These are phyloP conservation scores for Acromyrmex charruanus DNA, from an alignment of 1,140 invertebrate genomes.

Conservation along the genomic window DNA sequence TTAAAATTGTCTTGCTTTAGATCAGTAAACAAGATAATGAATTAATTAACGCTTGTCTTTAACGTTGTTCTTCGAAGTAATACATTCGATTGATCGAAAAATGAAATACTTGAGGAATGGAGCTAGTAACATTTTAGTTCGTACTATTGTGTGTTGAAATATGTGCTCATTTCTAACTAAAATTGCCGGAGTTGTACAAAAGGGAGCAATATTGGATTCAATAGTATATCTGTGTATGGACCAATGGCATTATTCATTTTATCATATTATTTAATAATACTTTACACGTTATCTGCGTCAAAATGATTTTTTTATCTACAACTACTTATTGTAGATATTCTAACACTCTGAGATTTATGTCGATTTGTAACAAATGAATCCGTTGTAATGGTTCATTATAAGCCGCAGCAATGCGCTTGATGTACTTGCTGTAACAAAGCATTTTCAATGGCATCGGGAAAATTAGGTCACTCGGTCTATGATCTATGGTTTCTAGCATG, in stretches of 20 bases:
- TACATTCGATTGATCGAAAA: constrained; percentile 29
- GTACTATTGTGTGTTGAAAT: constrained; percentile 52
- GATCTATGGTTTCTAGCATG: neutral
- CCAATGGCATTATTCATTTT: constrained; percentile 1
- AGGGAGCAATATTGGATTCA: constrained; percentile 12
- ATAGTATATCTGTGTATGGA: neutral
- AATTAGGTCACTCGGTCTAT: neutral
- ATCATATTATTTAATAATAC: neutral
- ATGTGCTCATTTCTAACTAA: constrained; percentile 49
- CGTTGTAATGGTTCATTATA: neutral
- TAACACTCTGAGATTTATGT: neutral
- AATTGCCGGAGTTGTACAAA: constrained; percentile 46
- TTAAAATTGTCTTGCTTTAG: neutral
- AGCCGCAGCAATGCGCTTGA: neutral
- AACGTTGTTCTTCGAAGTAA: constrained; percentile 2
- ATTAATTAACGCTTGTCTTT: constrained; percentile 22
- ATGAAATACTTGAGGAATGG: constrained; percentile 44
- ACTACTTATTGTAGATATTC: neutral
- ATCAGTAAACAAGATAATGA: neutral
- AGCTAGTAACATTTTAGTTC: neutral
- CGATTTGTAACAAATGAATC: neutral
- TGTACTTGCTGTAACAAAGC: neutral
- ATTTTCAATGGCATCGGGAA: neutral
- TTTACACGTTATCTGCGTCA: neutral
- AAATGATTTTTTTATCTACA: neutral